These are phyloP conservation scores for Chrysodeixis includens DNA, from an alignment of 2,888 invertebrate genomes.

Conservation along the genomic window DNA sequence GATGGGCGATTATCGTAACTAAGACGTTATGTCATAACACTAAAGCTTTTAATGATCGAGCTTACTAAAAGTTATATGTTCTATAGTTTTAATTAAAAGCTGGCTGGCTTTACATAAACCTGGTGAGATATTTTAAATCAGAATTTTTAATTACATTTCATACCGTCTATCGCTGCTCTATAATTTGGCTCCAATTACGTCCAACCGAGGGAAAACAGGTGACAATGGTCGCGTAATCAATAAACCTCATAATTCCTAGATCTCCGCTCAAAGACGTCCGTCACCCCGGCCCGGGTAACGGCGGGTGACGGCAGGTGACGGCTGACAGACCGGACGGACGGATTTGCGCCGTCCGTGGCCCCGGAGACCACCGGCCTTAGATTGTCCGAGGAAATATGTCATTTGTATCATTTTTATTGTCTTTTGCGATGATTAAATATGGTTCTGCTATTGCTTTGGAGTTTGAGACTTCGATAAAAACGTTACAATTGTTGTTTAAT, in stretches of 20 bases:
- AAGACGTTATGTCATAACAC: slow-evolving; percentile 53
- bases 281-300: slow-evolving; percentile 25
- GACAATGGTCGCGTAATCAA: slow-evolving; percentile 51
- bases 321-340: slow-evolving; percentile 49
- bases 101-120: slow-evolving; percentile 24
- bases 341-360: slow-evolving; percentile 47
- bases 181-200: slow-evolving; percentile 18
- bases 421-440: background rate
- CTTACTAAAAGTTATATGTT: slow-evolving; percentile 46
- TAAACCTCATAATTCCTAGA: slow-evolving; percentile 37
- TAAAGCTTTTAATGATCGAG: slow-evolving; percentile 56
- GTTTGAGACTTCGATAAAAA: background rate
- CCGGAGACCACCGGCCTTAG: slow-evolving; percentile 44
- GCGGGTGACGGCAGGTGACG: slow-evolving; percentile 18
- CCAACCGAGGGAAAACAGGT: slow-evolving; percentile 15
- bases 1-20: slow-evolving; percentile 56
- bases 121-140: slow-evolving; percentile 24
- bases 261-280: slow-evolving; percentile 28
- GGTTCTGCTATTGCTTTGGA: too few relatives aligned
- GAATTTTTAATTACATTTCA: slow-evolving; percentile 16
- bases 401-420: background rate
- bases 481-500: too few relatives aligned
- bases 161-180: background rate
- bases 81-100: slow-evolving; percentile 41
- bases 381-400: slow-evolving; percentile 10